Evolutionary conservation across 2,888 invertebrate species (phyloP).

Genomic region (Noctua janthe): DNA sequence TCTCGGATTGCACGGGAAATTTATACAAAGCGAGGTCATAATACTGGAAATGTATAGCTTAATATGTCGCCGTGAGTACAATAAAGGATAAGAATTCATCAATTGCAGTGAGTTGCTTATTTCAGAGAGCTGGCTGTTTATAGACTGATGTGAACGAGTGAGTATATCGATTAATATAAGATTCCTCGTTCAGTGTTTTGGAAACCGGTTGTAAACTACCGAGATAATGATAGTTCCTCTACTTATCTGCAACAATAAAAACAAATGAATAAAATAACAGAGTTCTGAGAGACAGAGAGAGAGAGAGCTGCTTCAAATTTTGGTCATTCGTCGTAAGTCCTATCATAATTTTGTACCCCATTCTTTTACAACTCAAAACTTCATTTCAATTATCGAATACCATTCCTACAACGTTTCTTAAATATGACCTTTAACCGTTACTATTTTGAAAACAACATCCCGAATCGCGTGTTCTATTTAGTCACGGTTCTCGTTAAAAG

Average conservation of each 20-base stretch:
- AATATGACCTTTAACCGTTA: constrained; percentile 9
- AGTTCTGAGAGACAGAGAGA: background rate
- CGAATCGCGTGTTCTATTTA: constrained; percentile 45
- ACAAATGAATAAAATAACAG: background rate
- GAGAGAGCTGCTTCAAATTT: background rate
- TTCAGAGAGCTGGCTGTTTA: background rate
- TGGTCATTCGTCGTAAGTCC: background rate
- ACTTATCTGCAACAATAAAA: background rate
- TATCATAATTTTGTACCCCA: background rate
- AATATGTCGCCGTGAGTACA: too few relatives aligned
- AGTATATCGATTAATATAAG: background rate
- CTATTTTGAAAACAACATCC: constrained; percentile 42
- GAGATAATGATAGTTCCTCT: background rate
- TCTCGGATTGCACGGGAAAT: background rate
- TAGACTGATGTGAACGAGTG: background rate
- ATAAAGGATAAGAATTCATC: background rate
- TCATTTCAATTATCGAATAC: background rate
- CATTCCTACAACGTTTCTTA: background rate
- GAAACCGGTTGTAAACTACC: background rate
- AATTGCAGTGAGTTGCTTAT: background rate
- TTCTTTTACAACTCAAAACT: background rate
- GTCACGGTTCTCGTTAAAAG: constrained; percentile 48
- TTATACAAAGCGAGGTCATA: too few relatives aligned
- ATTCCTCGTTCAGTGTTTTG: background rate
- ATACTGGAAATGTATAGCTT: too few relatives aligned